Evolutionary conservation across 2,888 invertebrate genomes (phyloP).

Genomic region (Pammene aurita): DNA sequence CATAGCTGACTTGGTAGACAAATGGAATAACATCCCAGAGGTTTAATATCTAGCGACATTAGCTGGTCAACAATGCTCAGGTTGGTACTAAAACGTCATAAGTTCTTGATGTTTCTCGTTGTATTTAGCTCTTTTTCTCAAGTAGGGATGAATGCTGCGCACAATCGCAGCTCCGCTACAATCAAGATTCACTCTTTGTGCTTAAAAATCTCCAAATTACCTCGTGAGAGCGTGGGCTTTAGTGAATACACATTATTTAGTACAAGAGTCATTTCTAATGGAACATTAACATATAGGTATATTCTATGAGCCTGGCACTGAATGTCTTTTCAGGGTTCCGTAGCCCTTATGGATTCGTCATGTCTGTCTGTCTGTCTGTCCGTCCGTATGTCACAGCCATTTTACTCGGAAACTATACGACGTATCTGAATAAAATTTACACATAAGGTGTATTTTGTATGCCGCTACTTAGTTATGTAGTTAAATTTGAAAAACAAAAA

Average conservation of each 20-base stretch:
- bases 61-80: constrained; percentile 32
- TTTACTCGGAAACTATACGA: too few relatives aligned
- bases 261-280: not conserved
- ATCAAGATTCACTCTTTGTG: constrained; percentile 39
- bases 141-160: constrained; percentile 18
- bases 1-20: not conserved
- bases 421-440: too few relatives aligned
- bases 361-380: too few relatives aligned
- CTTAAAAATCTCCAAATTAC: constrained; percentile 37
- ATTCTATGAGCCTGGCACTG: too few relatives aligned
- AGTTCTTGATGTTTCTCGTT: not conserved
- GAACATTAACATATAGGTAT: not conserved
- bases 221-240: constrained; percentile 17
- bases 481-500: too few relatives aligned
- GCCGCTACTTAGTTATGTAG: too few relatives aligned
- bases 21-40: not conserved
- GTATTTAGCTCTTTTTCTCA: not conserved
- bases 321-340: too few relatives aligned
- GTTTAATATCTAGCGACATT: constrained; percentile 40
- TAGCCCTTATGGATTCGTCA: too few relatives aligned
- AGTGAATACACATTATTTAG: not conserved
- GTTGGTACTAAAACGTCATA: not conserved
- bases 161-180: constrained; percentile 36
- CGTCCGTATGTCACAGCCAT: too few relatives aligned
- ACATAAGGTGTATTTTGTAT: too few relatives aligned